phyloP scores from a whole-genome alignment of 64 coral and sea anemone species.

The Montipora foliosa region DNA sequence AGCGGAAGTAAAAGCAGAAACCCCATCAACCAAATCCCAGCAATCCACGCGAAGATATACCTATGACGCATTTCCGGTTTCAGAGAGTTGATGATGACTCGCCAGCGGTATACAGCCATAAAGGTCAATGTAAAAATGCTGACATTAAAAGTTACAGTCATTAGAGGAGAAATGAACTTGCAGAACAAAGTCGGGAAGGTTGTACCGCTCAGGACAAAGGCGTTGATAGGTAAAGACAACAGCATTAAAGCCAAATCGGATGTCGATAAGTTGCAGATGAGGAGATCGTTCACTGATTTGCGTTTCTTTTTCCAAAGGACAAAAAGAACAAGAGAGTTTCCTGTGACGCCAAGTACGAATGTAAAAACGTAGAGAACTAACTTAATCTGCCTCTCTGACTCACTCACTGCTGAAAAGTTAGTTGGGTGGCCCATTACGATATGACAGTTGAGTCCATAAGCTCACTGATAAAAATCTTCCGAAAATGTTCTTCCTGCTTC shows the following conservation, averaged over 20 bases:
- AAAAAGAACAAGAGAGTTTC: slow-evolving; percentile 24
- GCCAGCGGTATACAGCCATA: slow-evolving; percentile 50
- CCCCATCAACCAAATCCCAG: slow-evolving; percentile 1
- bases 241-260: slow-evolving; percentile 44
- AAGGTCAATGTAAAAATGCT: slow-evolving; percentile 33
- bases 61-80: slow-evolving; percentile 47
- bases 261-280: slow-evolving; percentile 19
- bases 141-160: slow-evolving; percentile 29
- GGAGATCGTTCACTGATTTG: slow-evolving; percentile 21
- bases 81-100: slow-evolving; percentile 20
- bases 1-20: slow-evolving; percentile 36
- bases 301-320: slow-evolving; percentile 33
- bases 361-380: slow-evolving; percentile 1
- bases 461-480: no score
- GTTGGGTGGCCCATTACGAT: slow-evolving; percentile 11
- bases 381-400: slow-evolving; percentile 20
- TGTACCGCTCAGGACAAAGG: neutral
- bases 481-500: no score
- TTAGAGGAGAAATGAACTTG: slow-evolving; percentile 24
- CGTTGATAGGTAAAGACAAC: slow-evolving; percentile 9
- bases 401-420: slow-evolving; percentile 3
- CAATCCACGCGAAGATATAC: neutral
- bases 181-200: slow-evolving; percentile 10
- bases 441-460: neutral
- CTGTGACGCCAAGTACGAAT: neutral